Evolutionary conservation across 2,888 invertebrate genomes (phyloP), one percentile per base, ranked within the genome.

Genomic region (Electrophaes corylata): DNA sequence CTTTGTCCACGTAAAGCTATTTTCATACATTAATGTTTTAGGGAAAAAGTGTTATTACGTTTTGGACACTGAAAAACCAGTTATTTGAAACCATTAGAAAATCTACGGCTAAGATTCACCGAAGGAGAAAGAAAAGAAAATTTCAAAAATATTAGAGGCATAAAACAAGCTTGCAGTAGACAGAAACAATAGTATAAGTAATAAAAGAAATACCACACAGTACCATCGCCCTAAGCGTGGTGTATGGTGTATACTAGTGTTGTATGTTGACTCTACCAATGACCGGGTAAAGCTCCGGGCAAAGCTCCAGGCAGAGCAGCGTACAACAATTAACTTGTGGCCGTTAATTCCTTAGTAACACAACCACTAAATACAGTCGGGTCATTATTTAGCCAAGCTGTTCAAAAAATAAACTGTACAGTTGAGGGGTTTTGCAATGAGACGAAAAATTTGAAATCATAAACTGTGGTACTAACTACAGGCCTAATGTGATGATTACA

Each of bases 271-370:
- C 64, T 53, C 16, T 58, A 54, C 53, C 47, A 50, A 56, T 45
- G 37, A 49, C 23, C 29, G 33, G 37, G n/a, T n/a, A n/a, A n/a
- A n/a, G n/a, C n/a, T n/a, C n/a, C n/a, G n/a, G n/a, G n/a, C n/a
- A n/a, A n/a, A n/a, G n/a, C n/a, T n/a, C n/a, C n/a, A n/a, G n/a
- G 47, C 26, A 31, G 43, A 52, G 54, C 57, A 57, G 52, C 60
- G 49, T 53, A 37, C 60, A 10, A 29, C 62, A 58, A 62, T 65
- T 65, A 65, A 58, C 41, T 43, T n/a, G 44, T 18, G 20, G 19
- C 46, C 33, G 58, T 35, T 48, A 54, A 62, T 40, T 52, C 33
- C 49, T 46, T 41, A 39, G 33, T 19, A 60, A 48, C 31, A 52
- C 43, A 43, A 19, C 18, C 23, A 43, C 43, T 45, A 41, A 35